Conservation (phyloP, 2,113 vertebrate genomes). For the Zingel zingel region DNA sequence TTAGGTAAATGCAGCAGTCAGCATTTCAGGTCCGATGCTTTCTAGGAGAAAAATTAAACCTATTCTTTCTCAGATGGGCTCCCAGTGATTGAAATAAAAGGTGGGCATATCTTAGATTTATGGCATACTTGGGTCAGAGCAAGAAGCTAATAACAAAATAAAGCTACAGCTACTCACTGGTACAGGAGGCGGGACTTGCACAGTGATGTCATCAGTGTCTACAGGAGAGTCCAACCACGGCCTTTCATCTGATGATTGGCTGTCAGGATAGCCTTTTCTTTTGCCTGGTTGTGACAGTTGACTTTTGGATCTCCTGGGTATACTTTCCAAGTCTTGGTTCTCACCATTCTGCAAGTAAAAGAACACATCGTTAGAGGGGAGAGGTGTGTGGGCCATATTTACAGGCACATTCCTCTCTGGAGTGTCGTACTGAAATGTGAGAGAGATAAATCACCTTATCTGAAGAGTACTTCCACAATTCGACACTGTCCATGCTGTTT, state of each 20-base stretch:
- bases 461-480: constrained; percentile 89
- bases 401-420: constrained; percentile 62
- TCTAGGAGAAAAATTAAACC: constrained; percentile 1
- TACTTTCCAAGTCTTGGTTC: constrained; percentile 84
- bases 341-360: constrained; percentile 88
- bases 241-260: constrained; percentile 81
- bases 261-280: constrained; percentile 86
- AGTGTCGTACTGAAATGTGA: constrained; percentile 24
- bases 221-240: constrained; percentile 84
- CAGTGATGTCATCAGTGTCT: constrained; percentile 87
- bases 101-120: background rate
- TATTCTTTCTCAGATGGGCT: background rate
- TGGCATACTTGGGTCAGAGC: background rate
- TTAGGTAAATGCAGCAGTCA: constrained; percentile 12
- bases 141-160: constrained; percentile 7
- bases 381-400: background rate
- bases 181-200: constrained; percentile 89
- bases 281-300: constrained; percentile 81
- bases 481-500: constrained; percentile 91
- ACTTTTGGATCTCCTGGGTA: constrained; percentile 85
- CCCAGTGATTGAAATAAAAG: constrained; percentile 14
- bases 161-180: constrained; percentile 82
- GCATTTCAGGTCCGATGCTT: constrained; percentile 11
- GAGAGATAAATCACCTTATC: constrained; percentile 86
- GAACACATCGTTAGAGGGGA: background rate